Evolutionary conservation across 2,888 invertebrate genomes (phyloP).

Genomic region (Synergus japonicus): DNA sequence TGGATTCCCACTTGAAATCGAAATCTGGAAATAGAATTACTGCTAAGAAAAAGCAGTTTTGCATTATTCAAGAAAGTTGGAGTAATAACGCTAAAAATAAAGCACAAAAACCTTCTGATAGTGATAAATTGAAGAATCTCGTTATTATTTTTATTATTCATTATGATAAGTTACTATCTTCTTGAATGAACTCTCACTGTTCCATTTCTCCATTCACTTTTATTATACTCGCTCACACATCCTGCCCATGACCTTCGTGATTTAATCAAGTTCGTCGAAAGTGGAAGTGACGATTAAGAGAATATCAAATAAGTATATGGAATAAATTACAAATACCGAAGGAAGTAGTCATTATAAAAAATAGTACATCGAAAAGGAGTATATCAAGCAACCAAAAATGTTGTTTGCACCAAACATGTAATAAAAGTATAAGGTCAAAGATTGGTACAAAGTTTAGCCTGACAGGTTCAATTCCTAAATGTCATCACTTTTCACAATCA

Average conservation of each 20-base stretch:
- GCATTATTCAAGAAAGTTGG: too few relatives aligned
- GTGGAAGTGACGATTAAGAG: neutral
- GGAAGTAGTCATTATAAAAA: too few relatives aligned
- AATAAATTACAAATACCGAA: too few relatives aligned
- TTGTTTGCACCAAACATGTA: too few relatives aligned
- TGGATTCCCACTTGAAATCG: too few relatives aligned
- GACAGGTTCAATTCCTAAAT: neutral
- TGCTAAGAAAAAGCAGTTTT: too few relatives aligned
- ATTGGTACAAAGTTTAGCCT: neutral
- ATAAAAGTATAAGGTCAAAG: neutral
- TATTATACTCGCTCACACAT: constrained; percentile 6
- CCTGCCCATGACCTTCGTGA: constrained; percentile 16
- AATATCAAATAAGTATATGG: too few relatives aligned
- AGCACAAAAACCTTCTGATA: too few relatives aligned
- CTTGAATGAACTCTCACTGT: constrained; percentile 50
- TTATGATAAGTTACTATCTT: constrained; percentile 41
- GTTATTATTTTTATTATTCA: neutral
- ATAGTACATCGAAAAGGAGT: too few relatives aligned
- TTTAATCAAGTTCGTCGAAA: constrained; percentile 43
- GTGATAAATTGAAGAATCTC: neutral
- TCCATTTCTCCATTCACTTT: constrained; percentile 29
- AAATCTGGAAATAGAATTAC: too few relatives aligned
- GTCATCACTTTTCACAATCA: neutral
- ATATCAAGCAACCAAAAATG: too few relatives aligned
- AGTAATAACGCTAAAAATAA: too few relatives aligned